Conservation (phyloP, 2,113 vertebrate genomes). For the Hyaena hyaena region DNA sequence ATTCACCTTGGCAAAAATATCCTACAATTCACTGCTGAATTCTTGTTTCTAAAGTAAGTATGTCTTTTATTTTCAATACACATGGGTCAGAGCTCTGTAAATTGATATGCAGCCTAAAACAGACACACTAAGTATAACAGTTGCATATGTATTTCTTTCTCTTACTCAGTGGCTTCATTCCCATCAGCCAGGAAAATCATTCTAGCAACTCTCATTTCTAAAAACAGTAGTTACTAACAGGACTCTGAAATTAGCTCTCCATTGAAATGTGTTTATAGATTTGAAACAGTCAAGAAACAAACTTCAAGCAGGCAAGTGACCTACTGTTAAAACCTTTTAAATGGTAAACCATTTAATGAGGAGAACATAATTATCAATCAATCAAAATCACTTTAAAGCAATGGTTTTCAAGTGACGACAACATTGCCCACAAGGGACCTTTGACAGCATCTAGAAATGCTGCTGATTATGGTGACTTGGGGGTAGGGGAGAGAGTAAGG, state of each 20-base stretch:
- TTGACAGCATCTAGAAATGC: not conserved
- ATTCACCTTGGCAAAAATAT: constrained; percentile 61
- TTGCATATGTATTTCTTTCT: not conserved
- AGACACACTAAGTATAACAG: constrained; percentile 48
- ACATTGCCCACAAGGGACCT: not conserved
- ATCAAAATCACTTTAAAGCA: not conserved
- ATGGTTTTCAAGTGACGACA: not conserved
- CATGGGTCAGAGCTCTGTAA: constrained; percentile 45
- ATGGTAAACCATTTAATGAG: not conserved
- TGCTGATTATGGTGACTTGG: not conserved
- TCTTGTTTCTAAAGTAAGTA: constrained; percentile 50
- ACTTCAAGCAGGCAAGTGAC: not conserved
- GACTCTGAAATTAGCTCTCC: not conserved
- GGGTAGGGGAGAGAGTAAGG: not conserved
- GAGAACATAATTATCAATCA: not conserved
- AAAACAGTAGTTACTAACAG: not conserved
- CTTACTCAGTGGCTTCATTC: constrained; percentile 26
- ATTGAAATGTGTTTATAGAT: not conserved
- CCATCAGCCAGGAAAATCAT: not conserved
- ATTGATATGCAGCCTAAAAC: constrained; percentile 35
- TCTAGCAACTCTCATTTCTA: not conserved
- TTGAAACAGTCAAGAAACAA: not conserved
- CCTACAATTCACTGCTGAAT: constrained; percentile 43
- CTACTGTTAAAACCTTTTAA: not conserved
- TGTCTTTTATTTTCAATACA: constrained; percentile 59